phyloP scores from a whole-genome alignment of 2,113 vertebrate species.

The Pteruthius melanotis region DNA sequence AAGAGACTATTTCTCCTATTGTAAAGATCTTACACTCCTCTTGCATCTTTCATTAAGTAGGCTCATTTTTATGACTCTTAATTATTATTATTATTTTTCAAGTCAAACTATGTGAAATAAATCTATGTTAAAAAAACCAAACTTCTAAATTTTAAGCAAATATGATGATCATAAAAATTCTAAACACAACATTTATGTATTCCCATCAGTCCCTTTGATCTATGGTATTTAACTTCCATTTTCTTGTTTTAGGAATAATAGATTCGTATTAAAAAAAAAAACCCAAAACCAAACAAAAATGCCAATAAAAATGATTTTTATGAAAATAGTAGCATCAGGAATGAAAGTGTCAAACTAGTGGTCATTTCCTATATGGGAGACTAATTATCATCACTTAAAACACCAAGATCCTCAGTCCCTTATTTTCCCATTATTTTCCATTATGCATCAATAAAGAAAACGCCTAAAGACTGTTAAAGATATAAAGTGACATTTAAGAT shows the following conservation, averaged over 20 bases:
- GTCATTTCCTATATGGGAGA: neutral
- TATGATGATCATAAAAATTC: neutral
- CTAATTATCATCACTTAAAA: neutral
- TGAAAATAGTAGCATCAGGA: neutral
- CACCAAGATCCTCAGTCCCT: neutral
- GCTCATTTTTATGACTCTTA: neutral
- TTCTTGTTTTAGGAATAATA: neutral
- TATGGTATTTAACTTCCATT: neutral
- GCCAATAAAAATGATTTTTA: neutral
- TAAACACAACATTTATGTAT: neutral
- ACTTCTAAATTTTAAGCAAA: neutral
- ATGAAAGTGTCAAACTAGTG: neutral
- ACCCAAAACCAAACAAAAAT: fast-evolving
- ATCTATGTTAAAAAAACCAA: neutral
- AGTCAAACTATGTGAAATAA: neutral
- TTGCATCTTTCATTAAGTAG: neutral
- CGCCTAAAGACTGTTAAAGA: neutral
- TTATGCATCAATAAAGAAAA: neutral
- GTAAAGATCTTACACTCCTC: neutral
- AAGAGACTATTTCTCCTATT: fast-evolving
- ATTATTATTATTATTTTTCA: neutral
- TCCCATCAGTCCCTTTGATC: neutral
- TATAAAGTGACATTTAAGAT: neutral
- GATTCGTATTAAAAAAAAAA: neutral
- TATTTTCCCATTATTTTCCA: constrained; percentile 25